These are phyloP conservation scores for Numenius phaeopus DNA, from an alignment of 2,797 vertebrate species.

Conservation along the genomic window DNA sequence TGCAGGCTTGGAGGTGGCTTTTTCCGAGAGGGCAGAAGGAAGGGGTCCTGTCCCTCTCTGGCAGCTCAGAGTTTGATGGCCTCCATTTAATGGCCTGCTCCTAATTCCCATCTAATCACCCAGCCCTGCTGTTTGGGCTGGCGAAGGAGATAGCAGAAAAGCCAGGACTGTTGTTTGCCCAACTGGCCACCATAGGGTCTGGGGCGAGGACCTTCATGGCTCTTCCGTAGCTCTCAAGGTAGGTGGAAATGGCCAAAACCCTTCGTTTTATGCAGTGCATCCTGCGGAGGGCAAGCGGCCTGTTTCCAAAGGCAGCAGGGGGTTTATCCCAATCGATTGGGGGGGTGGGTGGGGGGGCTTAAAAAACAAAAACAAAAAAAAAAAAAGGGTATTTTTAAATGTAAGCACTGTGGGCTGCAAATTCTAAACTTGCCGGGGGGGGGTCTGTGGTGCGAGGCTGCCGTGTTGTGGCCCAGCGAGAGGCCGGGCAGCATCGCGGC, in stretches of 20 bases:
- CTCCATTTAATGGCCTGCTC: background rate
- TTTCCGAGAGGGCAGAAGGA: background rate
- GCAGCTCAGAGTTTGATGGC: background rate
- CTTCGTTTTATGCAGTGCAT: rapidly evolving
- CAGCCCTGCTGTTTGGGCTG: background rate
- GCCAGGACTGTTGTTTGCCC: background rate
- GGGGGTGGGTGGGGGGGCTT: background rate
- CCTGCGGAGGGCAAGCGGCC: background rate
- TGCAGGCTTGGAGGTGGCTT: rapidly evolving
- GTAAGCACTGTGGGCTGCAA: background rate
- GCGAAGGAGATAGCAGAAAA: background rate
- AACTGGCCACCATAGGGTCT: background rate
- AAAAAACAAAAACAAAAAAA: too few relatives aligned
- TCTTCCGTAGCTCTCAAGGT: rapidly evolving
- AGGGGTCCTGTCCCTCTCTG: background rate
- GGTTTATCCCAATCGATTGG: rapidly evolving
- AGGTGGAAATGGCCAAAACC: background rate
- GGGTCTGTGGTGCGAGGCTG: rapidly evolving
- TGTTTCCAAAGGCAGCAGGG: background rate
- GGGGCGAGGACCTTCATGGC: background rate
- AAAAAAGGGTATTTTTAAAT: rapidly evolving
- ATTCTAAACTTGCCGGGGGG: rapidly evolving
- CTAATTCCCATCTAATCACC: background rate
- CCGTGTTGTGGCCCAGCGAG: background rate
- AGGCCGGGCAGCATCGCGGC: background rate